phyloP scores from a whole-genome alignment of 2,113 vertebrate genomes.

The Tupaia tana region DNA sequence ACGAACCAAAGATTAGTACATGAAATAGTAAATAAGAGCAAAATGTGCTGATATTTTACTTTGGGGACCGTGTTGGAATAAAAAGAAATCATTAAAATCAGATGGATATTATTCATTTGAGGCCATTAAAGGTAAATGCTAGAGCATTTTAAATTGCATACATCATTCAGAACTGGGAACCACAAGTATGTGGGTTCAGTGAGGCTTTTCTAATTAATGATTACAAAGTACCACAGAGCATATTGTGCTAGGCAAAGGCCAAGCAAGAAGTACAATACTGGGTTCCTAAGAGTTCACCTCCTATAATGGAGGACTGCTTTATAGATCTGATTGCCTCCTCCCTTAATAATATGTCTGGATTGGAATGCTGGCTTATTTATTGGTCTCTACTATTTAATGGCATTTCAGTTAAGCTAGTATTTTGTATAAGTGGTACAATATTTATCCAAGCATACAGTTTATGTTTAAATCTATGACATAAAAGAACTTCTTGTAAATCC shows the following conservation, averaged over 20 bases:
- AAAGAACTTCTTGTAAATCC: slow-evolving; percentile 69
- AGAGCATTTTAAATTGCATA: not conserved
- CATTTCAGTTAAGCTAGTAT: slow-evolving; percentile 53
- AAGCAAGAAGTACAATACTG: slow-evolving; percentile 56
- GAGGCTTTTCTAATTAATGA: slow-evolving; percentile 20
- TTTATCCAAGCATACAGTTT: slow-evolving; percentile 73
- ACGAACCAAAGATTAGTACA: not conserved
- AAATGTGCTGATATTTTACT: not conserved
- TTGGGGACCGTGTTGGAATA: not conserved
- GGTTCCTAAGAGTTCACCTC: slow-evolving; percentile 15
- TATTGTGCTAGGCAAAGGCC: slow-evolving; percentile 1
- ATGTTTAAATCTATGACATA: slow-evolving; percentile 66
- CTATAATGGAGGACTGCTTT: slow-evolving; percentile 1
- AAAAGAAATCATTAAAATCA: slow-evolving; percentile 33
- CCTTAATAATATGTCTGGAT: slow-evolving; percentile 56
- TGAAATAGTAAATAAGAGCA: not conserved
- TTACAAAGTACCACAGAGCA: slow-evolving; percentile 6
- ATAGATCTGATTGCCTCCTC: slow-evolving; percentile 60
- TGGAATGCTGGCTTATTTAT: slow-evolving; percentile 76
- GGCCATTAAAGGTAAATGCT: not conserved
- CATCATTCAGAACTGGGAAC: slow-evolving; percentile 12
- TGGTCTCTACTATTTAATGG: slow-evolving; percentile 63
- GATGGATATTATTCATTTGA: not conserved
- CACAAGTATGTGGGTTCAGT: not conserved
- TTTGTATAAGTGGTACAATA: slow-evolving; percentile 67